These are phyloP conservation scores for Tolmerus cingulatus DNA, from an alignment of 2,888 invertebrate species.

Conservation along the genomic window DNA sequence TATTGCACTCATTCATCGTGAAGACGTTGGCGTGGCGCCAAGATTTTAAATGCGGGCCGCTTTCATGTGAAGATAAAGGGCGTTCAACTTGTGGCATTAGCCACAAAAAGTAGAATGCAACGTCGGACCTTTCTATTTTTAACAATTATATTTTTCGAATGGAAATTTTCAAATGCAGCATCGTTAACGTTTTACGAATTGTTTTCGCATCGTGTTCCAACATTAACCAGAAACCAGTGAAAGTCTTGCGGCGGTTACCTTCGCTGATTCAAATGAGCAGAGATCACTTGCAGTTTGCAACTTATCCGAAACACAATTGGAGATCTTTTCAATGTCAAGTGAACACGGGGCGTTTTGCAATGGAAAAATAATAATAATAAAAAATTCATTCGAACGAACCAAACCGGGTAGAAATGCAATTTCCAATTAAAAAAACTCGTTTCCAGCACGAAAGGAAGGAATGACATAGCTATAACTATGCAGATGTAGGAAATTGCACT, in stretches of 20 bases:
- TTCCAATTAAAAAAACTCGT: background rate
- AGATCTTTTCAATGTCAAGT: background rate
- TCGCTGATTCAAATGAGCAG: background rate
- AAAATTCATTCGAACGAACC: background rate
- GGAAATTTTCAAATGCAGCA: background rate
- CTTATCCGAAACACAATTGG: background rate
- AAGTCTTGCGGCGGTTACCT: background rate
- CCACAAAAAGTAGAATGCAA: background rate
- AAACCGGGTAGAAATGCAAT: background rate
- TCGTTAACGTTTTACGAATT: background rate
- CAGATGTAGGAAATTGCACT: background rate
- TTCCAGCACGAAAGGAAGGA: background rate
- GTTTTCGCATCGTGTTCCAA: background rate
- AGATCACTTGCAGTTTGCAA: background rate
- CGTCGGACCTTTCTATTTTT: conserved; percentile 8
- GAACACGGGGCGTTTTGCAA: background rate
- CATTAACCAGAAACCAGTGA: background rate
- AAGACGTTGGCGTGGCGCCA: background rate
- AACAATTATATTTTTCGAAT: background rate
- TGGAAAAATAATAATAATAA: background rate
- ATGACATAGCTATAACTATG: background rate
- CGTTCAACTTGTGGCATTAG: conserved; percentile 1
- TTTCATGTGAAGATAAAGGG: conserved; percentile 10
- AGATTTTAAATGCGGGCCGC: background rate
- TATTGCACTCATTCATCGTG: conserved; percentile 17